These are phyloP conservation scores for Sipha maydis DNA, from an alignment of 2,888 invertebrate genomes.

Conservation along the genomic window DNA sequence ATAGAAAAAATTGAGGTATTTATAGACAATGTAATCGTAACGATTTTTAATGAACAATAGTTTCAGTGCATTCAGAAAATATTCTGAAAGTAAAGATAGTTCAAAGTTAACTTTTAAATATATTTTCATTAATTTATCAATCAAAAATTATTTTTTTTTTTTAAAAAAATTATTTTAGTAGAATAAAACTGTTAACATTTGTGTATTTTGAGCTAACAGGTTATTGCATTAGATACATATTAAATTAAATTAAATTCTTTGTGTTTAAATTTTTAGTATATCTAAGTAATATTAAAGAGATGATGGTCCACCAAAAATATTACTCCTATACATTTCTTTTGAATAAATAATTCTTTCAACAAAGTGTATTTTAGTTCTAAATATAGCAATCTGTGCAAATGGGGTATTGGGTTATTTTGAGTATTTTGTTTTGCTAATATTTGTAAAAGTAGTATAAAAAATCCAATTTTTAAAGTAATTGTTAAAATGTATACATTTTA, in stretches of 20 bases:
- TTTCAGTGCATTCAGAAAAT: no score
- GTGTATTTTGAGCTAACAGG: slow-evolving; percentile 1
- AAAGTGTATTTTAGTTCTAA: neutral
- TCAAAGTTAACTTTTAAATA: no score
- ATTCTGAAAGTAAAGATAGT: no score
- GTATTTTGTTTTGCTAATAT: no score
- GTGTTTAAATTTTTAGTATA: neutral
- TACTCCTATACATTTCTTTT: neutral
- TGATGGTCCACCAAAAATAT: slow-evolving; percentile 10
- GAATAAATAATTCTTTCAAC: neutral
- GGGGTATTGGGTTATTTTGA: neutral
- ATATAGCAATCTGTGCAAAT: neutral
- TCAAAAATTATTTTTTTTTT: no score
- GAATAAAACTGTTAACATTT: slow-evolving; percentile 6
- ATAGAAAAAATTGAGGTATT: no score
- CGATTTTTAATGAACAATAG: no score
- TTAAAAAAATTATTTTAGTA: no score
- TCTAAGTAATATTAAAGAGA: neutral
- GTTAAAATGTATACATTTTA: neutral
- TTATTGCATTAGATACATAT: slow-evolving; percentile 9
- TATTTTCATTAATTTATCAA: no score
- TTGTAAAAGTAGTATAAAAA: neutral
- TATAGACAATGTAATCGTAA: no score
- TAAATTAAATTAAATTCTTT: slow-evolving; percentile 22
- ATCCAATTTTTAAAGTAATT: neutral